Conservation (phyloP, 2,888 invertebrate genomes). For the Mimachlamys varia region DNA sequence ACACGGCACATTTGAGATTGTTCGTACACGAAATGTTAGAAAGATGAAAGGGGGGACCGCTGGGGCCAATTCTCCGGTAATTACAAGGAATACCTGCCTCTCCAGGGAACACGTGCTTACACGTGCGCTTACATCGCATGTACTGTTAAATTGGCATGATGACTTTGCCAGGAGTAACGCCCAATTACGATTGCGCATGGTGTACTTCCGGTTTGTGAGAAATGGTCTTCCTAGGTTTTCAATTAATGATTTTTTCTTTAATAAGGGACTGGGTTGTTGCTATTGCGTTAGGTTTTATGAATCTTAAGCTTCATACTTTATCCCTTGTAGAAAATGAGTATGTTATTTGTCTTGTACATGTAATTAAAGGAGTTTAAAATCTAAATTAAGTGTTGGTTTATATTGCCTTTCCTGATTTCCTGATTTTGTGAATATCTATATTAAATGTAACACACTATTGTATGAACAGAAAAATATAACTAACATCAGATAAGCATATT, state of each 20-base stretch:
- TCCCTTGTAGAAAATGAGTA: no score
- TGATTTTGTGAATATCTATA: no score
- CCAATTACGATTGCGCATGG: neutral
- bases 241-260: neutral
- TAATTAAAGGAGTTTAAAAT: no score
- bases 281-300: no score
- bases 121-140: neutral
- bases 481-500: no score
- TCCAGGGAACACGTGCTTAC: constrained; percentile 3
- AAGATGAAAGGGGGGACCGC: neutral
- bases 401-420: no score
- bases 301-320: no score
- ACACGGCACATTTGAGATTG: neutral
- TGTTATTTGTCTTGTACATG: no score
- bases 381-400: no score
- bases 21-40: neutral
- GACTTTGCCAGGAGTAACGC: neutral
- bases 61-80: constrained; percentile 4
- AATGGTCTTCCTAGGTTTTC: neutral
- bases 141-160: neutral
- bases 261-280: no score
- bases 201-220: neutral
- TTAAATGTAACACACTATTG: no score
- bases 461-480: no score
- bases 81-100: neutral